A percentile compares a stretch with the other conserved stretches of the same genome.
phyloP scores from a whole-genome alignment of 1,140 invertebrate genomes.

The Drosophila pseudoobscura region DNA sequence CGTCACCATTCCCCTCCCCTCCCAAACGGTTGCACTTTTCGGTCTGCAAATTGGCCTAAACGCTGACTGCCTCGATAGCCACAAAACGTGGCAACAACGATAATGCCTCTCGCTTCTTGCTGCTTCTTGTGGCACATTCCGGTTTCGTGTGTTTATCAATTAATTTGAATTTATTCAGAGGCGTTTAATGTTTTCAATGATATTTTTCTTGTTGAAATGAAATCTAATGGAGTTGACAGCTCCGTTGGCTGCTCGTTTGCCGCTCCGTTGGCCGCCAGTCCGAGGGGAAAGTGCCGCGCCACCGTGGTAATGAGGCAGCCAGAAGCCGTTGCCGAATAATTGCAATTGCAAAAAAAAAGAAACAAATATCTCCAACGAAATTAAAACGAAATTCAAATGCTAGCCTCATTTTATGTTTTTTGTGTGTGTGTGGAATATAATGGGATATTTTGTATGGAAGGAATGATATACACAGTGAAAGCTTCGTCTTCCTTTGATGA shows the following conservation, averaged over 20 bases:
- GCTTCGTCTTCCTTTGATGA: too few species aligned
- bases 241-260: constrained; percentile 43
- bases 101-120: constrained; percentile 42
- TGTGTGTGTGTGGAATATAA: constrained; percentile 34
- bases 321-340: constrained; percentile 36
- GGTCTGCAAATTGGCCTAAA: constrained; percentile 77
- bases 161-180: constrained; percentile 81
- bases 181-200: constrained; percentile 73
- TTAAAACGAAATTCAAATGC: constrained; percentile 22
- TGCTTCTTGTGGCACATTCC: constrained; percentile 17
- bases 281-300: constrained; percentile 30
- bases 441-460: constrained; percentile 33
- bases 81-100: constrained; percentile 60
- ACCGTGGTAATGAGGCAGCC: constrained; percentile 40
- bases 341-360: background rate
- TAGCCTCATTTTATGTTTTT: background rate
- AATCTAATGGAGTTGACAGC: constrained; percentile 66
- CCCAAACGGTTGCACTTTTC: constrained; percentile 67
- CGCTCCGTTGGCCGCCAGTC: constrained; percentile 13
- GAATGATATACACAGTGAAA: background rate
- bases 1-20: background rate
- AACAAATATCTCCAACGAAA: background rate
- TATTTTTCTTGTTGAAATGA: constrained; percentile 60
- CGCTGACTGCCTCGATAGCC: constrained; percentile 63
- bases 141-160: constrained; percentile 68